These are phyloP conservation scores for Ophioninae sp. DNA, from an alignment of 2,888 invertebrate species.

Conservation along the genomic window DNA sequence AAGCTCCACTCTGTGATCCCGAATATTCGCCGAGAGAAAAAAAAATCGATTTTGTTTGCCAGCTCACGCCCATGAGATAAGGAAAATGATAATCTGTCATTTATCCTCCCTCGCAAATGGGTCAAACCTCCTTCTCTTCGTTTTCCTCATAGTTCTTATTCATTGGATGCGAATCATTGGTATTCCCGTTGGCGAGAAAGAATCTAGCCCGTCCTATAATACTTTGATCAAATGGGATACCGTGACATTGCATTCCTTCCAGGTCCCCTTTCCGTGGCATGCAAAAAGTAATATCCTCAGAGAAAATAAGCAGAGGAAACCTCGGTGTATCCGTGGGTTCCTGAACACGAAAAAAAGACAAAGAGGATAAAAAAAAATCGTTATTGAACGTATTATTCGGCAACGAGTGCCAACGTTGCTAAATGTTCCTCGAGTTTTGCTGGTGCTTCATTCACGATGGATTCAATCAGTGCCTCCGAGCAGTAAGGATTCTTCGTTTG, in stretches of 20 bases:
- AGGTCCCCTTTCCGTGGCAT: neutral
- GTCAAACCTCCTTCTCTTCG: neutral
- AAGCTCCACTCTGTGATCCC: too few species aligned
- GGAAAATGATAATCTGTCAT: neutral
- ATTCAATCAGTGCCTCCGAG: constrained; percentile 21
- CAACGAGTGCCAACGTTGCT: neutral
- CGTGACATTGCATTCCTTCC: constrained; percentile 11
- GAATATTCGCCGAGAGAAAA: too few species aligned
- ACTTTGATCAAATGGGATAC: constrained; percentile 36
- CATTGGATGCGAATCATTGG: constrained; percentile 21
- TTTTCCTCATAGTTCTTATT: constrained; percentile 16
- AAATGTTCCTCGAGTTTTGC: neutral
- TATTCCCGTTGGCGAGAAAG: constrained; percentile 23
- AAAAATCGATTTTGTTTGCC: too few species aligned
- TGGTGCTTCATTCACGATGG: neutral
- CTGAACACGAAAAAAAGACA: neutral
- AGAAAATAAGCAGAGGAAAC: neutral
- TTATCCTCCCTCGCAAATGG: constrained; percentile 1
- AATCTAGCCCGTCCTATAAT: constrained; percentile 28
- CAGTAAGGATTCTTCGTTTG: constrained; percentile 13
- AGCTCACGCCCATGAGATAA: neutral
- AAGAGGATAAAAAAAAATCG: neutral
- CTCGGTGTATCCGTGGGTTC: neutral
- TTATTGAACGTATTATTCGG: constrained; percentile 4
- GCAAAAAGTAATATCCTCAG: constrained; percentile 1